Evolutionary conservation across 2,113 vertebrate genomes (phyloP).

Genomic region (Chiloscyllium plagiosum): DNA sequence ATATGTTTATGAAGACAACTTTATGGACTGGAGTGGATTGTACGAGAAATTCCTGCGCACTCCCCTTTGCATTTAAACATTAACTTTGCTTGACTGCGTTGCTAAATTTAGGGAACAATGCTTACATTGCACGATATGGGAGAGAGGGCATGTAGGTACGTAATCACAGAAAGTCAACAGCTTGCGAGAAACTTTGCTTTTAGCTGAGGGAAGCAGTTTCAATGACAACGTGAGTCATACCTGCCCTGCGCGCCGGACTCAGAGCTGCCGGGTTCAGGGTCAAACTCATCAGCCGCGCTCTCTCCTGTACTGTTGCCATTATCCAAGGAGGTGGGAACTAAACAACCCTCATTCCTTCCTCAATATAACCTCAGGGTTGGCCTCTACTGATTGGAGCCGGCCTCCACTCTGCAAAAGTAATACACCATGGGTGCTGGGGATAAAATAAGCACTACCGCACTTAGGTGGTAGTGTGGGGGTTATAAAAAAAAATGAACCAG

Average conservation of each 20-base stretch:
- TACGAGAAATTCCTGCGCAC: not conserved
- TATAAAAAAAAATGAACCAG: no score
- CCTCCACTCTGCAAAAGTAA: not conserved
- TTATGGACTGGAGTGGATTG: not conserved
- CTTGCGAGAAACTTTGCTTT: not conserved
- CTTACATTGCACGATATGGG: not conserved
- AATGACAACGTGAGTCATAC: not conserved
- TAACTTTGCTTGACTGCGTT: not conserved
- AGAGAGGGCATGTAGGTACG: no score
- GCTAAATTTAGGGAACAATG: no score
- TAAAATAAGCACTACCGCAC: no score
- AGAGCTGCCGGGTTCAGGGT: not conserved
- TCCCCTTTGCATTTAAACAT: not conserved
- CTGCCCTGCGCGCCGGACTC: not conserved
- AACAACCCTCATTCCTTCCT: not conserved
- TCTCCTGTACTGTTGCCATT: not conserved
- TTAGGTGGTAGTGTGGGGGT: no score
- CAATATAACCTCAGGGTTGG: not conserved
- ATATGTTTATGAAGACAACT: not conserved
- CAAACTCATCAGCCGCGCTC: not conserved
- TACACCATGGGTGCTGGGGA: no score
- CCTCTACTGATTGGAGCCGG: not conserved
- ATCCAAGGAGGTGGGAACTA: accelerated
- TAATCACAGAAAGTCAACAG: not conserved
- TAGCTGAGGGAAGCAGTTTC: not conserved